These are phyloP conservation scores for Rhinogobius similis DNA, from an alignment of 2,113 vertebrate genomes.

Conservation along the genomic window DNA sequence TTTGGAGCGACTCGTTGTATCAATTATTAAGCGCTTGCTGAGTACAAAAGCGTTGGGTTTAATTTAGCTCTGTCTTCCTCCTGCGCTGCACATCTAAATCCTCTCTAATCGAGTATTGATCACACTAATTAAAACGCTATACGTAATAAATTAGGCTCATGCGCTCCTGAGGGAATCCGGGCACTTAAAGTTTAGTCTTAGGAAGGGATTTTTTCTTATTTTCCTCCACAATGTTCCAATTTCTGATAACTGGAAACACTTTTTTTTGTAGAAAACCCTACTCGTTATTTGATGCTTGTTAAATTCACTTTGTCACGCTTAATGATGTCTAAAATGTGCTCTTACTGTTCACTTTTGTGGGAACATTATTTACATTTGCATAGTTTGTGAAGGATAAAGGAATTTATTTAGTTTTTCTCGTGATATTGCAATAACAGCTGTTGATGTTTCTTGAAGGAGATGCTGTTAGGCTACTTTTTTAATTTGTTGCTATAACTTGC, in stretches of 20 bases:
- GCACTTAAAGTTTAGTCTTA: neutral
- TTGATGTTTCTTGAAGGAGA: too few relatives aligned
- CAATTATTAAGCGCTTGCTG: constrained; percentile 18
- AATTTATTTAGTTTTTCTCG: neutral
- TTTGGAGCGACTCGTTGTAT: constrained; percentile 15
- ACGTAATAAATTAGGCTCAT: constrained; percentile 35
- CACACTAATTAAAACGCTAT: constrained; percentile 54
- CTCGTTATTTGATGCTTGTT: neutral
- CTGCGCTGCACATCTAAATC: constrained; percentile 35
- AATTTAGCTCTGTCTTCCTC: constrained; percentile 13
- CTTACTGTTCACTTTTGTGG: neutral
- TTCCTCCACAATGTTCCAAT: neutral
- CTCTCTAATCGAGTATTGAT: constrained; percentile 51
- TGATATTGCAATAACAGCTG: too few relatives aligned
- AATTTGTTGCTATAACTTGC: too few relatives aligned
- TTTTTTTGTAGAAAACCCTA: too few relatives aligned
- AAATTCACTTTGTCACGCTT: neutral
- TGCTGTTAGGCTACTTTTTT: too few relatives aligned
- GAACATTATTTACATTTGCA: neutral
- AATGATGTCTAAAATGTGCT: neutral
- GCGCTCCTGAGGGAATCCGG: constrained; percentile 2
- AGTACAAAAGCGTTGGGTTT: constrained; percentile 1
- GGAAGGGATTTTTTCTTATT: too few relatives aligned
- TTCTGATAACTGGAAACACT: too few relatives aligned
- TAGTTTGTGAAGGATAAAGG: neutral